phyloP scores from a whole-genome alignment of 2,888 invertebrate species.

The Cancer borealis region DNA sequence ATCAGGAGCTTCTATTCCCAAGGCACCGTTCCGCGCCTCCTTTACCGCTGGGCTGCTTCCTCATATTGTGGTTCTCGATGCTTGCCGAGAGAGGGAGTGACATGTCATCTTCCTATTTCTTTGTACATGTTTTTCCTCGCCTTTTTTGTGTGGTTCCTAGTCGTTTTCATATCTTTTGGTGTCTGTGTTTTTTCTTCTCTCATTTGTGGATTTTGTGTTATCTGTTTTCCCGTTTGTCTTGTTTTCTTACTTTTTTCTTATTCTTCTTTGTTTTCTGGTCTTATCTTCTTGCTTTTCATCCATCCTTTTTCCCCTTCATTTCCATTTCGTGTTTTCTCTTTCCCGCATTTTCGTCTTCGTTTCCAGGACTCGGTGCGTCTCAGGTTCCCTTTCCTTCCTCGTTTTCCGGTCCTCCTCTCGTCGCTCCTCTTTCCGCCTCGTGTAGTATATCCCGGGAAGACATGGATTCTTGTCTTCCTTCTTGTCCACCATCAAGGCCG shows the following conservation, averaged over 20 bases:
- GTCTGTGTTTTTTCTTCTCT: background rate
- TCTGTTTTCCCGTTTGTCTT: background rate
- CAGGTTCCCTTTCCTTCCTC: too few relatives aligned
- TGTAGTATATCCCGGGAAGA: background rate
- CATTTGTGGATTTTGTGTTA: background rate
- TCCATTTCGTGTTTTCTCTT: too few relatives aligned
- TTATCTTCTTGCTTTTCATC: background rate
- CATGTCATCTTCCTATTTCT: background rate
- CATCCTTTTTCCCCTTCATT: too few relatives aligned
- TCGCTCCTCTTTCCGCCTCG: background rate
- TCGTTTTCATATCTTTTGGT: background rate
- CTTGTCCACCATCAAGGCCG: background rate
- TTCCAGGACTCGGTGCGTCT: too few relatives aligned
- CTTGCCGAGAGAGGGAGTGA: background rate
- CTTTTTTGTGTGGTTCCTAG: background rate
- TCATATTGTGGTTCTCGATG: background rate
- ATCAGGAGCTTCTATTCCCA: background rate
- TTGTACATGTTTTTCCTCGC: background rate
- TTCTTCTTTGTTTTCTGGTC: background rate
- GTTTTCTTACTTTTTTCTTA: background rate
- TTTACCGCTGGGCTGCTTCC: background rate
- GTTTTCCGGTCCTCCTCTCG: background rate
- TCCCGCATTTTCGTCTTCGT: too few relatives aligned
- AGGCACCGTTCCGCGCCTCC: background rate
- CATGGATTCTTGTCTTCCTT: conserved; percentile 7